Evolutionary conservation across 2,797 vertebrate species (phyloP), one percentile per base, ranked within the genome.

Genomic region (Hybognathus amarus): DNA sequence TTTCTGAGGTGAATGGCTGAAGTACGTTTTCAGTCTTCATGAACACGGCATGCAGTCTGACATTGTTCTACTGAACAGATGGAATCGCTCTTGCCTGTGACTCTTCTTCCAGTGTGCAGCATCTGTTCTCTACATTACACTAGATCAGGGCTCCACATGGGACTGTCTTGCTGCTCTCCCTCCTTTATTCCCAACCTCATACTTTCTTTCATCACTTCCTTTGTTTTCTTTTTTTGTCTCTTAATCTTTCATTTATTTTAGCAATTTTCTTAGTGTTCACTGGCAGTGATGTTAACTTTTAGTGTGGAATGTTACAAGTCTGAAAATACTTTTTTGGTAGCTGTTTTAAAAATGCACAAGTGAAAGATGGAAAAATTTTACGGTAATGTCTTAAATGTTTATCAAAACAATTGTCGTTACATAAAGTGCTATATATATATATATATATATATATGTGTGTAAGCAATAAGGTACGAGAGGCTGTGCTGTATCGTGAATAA

Each of bases 91-190:
- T 27, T 45, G 38, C 27, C 74, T 68, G 36, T 69, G 40, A 45
- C 42, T 42, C 22, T 38, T 77, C 50, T 68, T 61, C 52, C 50
- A 27, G 79, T 77, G 67, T 78, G 24, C 59, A 47, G 73, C 74
- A 82, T 85, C 79, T 85, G 84, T 76, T 82, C 56, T 77, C 56
- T 82, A 66, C 67, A 85, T 85, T 77, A 78, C 74, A 66, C 36
- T 70, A 68, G 73, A 69, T 68, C 64, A 59, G 36, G 63, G 9
- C 66, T 64, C 27, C 45, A 77, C 77, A 59, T 70, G 73, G 74
- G 30, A n/a, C 36, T 59, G 27, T 38, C 61, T 33, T 59, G 36
- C 69, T 63, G 52, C 64, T 24, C 33, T 83, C 36, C 27, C 6
- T 61, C 38, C 70, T 70, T 66, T 18, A 20, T 17, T 27, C 12